Evolutionary conservation across 2,113 vertebrate species (phyloP).

Genomic region (Pristiophorus japonicus): DNA sequence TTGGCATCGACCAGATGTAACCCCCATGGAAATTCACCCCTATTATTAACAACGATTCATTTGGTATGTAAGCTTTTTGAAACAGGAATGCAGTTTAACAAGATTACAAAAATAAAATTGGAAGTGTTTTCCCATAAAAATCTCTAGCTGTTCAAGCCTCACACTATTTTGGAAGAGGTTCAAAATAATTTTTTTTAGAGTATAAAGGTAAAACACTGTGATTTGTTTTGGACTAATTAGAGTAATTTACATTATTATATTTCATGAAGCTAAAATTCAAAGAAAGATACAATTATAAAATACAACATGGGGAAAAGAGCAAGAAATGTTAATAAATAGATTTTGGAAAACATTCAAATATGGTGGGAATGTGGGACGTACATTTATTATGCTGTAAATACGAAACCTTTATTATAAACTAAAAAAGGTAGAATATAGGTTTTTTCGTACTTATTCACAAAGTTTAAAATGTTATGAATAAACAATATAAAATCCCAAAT

Average conservation of each 20-base stretch:
- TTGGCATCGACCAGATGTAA: not conserved
- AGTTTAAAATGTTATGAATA: not conserved
- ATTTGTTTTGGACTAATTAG: conserved; percentile 1
- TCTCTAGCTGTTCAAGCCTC: not conserved
- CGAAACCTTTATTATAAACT: not conserved
- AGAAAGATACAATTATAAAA: not conserved
- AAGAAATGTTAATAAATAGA: not conserved
- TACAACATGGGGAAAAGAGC: not conserved
- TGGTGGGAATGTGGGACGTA: not conserved
- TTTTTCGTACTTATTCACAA: not conserved
- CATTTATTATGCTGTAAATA: not conserved
- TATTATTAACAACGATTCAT: not conserved
- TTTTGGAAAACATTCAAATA: not conserved
- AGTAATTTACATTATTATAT: not conserved
- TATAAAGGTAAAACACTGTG: not conserved
- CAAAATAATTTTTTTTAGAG: not conserved
- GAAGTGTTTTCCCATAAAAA: not conserved
- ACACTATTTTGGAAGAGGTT: not conserved
- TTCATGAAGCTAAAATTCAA: not conserved
- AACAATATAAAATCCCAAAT: not conserved
- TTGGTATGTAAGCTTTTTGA: not conserved
- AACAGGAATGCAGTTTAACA: not conserved
- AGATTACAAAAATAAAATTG: not conserved
- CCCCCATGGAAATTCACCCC: not conserved
- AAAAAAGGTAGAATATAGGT: not conserved